Evolutionary conservation across 2,113 vertebrate genomes (phyloP).

Genomic region (Cyanoderma ruficeps): DNA sequence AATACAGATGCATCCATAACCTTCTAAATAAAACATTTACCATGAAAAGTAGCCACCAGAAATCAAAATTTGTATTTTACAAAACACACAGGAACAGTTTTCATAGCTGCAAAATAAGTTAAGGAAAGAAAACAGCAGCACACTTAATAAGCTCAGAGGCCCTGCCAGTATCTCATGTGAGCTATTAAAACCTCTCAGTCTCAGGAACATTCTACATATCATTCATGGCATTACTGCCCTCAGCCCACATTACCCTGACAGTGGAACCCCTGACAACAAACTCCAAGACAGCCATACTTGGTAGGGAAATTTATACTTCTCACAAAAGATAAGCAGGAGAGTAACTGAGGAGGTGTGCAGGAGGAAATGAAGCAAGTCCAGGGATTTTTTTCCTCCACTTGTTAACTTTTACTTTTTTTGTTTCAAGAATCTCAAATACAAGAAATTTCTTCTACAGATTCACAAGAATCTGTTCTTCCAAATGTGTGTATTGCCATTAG

Average conservation of each 20-base stretch:
- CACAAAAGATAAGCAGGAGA: not conserved
- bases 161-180: not conserved
- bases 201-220: not conserved
- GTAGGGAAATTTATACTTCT: not conserved
- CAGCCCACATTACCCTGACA: not conserved
- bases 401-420: not conserved
- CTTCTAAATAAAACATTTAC: not conserved
- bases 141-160: not conserved
- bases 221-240: not conserved
- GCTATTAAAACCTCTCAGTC: not conserved
- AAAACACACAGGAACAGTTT: not conserved
- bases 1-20: not conserved
- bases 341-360: not conserved
- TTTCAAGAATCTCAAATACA: not conserved
- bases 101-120: not conserved
- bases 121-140: fast-evolving
- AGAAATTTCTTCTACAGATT: not conserved
- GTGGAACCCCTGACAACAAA: fast-evolving
- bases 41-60: not conserved
- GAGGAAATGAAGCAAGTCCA: not conserved
- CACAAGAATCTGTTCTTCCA: not conserved
- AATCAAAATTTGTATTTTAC: not conserved
- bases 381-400: not conserved
- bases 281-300: not conserved
- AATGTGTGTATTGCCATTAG: not conserved